Percentiles rank a stretch among this genome's conserved stretches.
Conservation (phyloP, 2,797 vertebrate species). For the Dendrocincla tyrannina region DNA sequence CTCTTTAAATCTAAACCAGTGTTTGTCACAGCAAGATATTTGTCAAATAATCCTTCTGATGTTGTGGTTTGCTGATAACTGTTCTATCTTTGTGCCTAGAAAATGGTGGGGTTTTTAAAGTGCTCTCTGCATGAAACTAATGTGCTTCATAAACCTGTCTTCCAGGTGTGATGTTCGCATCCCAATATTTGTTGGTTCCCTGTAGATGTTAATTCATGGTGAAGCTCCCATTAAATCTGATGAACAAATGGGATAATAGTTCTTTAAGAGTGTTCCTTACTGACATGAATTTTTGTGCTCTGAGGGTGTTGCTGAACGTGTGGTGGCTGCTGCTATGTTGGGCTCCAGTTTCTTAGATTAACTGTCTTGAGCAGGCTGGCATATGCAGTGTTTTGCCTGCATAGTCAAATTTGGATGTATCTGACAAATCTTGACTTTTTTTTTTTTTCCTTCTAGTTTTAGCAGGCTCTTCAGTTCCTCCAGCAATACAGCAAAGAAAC, state of each 20-base stretch:
- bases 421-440: not conserved
- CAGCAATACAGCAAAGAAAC: constrained; percentile 87
- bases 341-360: not conserved
- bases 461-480: constrained; percentile 97
- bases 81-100: not conserved
- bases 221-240: not conserved
- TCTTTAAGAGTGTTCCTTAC: not conserved
- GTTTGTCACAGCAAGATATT: not conserved
- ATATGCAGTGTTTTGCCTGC: not conserved
- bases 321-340: constrained; percentile 6
- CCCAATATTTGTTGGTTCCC: not conserved
- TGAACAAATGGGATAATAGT: not conserved
- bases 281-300: not conserved
- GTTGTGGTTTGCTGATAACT: not conserved
- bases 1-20: not conserved
- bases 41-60: not conserved
- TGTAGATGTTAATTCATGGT: not conserved
- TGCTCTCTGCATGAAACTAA: not conserved
- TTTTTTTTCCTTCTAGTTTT: constrained; percentile 83
- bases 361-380: constrained; percentile 6
- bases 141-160: not conserved
- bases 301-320: not conserved
- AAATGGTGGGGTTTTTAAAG: not conserved
- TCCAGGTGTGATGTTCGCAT: not conserved
- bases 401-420: not conserved